phyloP scores from a whole-genome alignment of 2,888 invertebrate genomes.

The Hanleya hanleyi region DNA sequence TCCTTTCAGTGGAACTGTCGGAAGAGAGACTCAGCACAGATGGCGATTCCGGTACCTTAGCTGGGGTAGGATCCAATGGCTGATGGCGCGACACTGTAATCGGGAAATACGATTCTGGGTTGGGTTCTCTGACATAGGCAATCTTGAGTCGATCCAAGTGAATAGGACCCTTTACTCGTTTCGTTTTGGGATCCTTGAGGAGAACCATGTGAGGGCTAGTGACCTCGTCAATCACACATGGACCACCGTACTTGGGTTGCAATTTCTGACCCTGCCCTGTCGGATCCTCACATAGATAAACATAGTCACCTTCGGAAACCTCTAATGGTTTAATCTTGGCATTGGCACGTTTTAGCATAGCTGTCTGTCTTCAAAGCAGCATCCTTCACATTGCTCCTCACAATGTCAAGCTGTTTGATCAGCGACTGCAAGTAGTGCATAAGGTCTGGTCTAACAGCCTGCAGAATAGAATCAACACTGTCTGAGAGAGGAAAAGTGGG shows the following conservation, averaged over 20 bases:
- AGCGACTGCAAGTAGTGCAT: background rate
- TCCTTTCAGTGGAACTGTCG: background rate
- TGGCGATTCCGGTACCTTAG: background rate
- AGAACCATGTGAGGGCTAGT: conserved; percentile 30
- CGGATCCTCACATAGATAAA: conserved; percentile 30
- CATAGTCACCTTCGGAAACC: conserved; percentile 33
- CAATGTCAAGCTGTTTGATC: background rate
- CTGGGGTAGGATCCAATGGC: background rate
- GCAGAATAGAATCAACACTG: background rate
- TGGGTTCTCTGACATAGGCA: conserved; percentile 34
- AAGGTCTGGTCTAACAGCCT: background rate
- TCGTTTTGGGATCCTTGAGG: conserved; percentile 16
- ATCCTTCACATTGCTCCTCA: background rate
- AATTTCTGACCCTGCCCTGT: conserved; percentile 33
- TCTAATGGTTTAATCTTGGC: conserved; percentile 1
- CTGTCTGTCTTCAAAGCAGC: conserved; percentile 1
- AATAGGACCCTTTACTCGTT: conserved; percentile 19
- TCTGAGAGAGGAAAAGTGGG: background rate
- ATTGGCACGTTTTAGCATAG: conserved; percentile 19
- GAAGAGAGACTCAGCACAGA: background rate
- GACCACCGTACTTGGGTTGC: conserved; percentile 29
- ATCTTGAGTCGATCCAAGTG: conserved; percentile 38
- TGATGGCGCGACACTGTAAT: background rate
- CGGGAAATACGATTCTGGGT: conserved; percentile 23
- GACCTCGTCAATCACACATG: conserved; percentile 32